Evolutionary conservation across 2,888 invertebrate genomes (phyloP).

Genomic region (Andricus quercusramuli): DNA sequence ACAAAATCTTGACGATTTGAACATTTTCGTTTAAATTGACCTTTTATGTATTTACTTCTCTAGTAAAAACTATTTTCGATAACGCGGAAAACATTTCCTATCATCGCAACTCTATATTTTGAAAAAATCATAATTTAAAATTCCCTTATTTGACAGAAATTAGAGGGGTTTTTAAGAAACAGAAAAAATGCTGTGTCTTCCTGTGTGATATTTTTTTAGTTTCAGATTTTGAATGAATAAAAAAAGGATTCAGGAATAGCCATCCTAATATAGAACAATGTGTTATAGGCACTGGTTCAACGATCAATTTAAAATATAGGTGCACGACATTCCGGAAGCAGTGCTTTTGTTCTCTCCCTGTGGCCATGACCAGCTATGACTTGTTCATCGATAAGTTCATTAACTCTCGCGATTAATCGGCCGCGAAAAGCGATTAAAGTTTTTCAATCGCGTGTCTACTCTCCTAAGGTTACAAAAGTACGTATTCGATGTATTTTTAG

Average conservation of each 20-base stretch:
- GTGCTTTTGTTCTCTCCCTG: constrained; percentile 22
- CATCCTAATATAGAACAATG: not conserved
- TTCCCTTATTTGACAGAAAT: too few species aligned
- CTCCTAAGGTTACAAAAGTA: constrained; percentile 25
- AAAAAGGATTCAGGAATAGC: too few species aligned
- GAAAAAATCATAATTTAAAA: too few species aligned
- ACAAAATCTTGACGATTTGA: too few species aligned
- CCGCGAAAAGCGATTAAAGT: constrained; percentile 24
- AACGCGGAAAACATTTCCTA: too few species aligned
- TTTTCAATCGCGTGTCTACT: constrained; percentile 25
- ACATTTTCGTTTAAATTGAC: too few species aligned
- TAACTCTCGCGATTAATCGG: constrained; percentile 29
- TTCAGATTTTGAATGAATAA: not conserved
- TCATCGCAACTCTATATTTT: too few species aligned
- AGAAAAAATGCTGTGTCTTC: too few species aligned
- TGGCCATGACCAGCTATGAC: constrained; percentile 13
- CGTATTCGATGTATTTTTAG: constrained; percentile 16
- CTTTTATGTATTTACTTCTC: too few species aligned
- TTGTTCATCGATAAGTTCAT: constrained; percentile 34
- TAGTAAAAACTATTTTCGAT: too few species aligned
- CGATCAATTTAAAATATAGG: not conserved
- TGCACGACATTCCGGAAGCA: not conserved
- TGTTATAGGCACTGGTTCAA: not conserved
- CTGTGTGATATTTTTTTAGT: too few species aligned
- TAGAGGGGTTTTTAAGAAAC: too few species aligned